phyloP scores from a whole-genome alignment of 2,888 invertebrate genomes.

The Aproaerema taeniolella region DNA sequence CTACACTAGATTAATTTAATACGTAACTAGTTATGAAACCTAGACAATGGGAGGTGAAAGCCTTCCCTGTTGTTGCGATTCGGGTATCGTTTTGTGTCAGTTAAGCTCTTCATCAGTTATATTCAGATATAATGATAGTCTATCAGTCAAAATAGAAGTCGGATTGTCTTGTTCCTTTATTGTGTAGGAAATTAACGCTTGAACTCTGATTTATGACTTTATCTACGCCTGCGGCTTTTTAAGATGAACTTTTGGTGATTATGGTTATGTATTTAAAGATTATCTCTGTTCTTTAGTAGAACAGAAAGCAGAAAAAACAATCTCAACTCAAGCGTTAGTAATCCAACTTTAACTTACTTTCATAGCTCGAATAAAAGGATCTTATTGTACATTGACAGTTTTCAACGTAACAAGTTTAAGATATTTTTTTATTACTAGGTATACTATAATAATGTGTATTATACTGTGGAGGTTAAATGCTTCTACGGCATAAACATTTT shows the following conservation, averaged over 20 bases:
- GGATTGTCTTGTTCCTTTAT: too few relatives aligned
- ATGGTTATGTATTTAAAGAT: background rate
- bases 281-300: too few relatives aligned
- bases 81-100: conserved; percentile 27
- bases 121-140: conserved; percentile 32
- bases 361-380: too few relatives aligned
- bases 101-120: conserved; percentile 34
- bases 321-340: too few relatives aligned
- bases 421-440: too few relatives aligned
- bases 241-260: background rate
- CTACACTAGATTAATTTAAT: conserved; percentile 45
- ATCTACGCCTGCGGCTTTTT: background rate
- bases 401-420: too few relatives aligned
- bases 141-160: conserved; percentile 29
- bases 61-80: conserved; percentile 37
- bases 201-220: conserved; percentile 8
- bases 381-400: too few relatives aligned
- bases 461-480: too few relatives aligned
- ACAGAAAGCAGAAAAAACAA: too few relatives aligned
- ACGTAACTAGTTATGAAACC: conserved; percentile 52
- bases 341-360: too few relatives aligned
- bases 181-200: conserved; percentile 13
- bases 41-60: conserved; percentile 55
- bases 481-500: too few relatives aligned
- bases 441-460: too few relatives aligned